Conservation (phyloP, 2,113 vertebrate genomes). For the Columba livia region DNA sequence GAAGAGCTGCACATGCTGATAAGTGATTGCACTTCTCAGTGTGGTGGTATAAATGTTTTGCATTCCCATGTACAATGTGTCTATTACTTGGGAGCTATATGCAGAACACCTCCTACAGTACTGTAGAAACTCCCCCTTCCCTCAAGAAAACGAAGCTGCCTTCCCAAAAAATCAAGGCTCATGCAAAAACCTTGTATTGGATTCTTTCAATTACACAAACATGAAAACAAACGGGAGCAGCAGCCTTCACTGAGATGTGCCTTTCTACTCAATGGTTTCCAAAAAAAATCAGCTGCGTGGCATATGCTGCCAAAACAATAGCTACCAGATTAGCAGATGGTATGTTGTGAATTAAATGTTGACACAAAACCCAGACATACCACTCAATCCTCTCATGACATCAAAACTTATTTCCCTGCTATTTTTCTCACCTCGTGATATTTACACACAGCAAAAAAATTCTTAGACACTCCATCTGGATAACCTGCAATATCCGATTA, state of each 20-base stretch:
- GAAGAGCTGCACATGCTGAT: background rate
- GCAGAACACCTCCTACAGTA: background rate
- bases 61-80: background rate
- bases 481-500: background rate
- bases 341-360: conserved; percentile 39
- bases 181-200: background rate
- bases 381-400: conserved; percentile 2
- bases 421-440: conserved; percentile 8
- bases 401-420: background rate
- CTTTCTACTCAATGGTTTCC: conserved; percentile 1
- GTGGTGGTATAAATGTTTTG: background rate
- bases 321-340: conserved; percentile 40
- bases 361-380: conserved; percentile 2
- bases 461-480: background rate
- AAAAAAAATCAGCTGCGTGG: conserved; percentile 2
- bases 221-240: background rate
- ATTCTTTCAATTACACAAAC: background rate
- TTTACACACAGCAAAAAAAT: background rate
- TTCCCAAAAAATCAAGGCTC: background rate
- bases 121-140: background rate
- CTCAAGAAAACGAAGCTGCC: background rate
- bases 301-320: conserved; percentile 53
- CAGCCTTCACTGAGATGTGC: background rate
- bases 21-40: background rate
- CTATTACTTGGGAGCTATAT: background rate